These are phyloP conservation scores for Rutpela maculata DNA, from an alignment of 2,888 invertebrate genomes.

Conservation along the genomic window DNA sequence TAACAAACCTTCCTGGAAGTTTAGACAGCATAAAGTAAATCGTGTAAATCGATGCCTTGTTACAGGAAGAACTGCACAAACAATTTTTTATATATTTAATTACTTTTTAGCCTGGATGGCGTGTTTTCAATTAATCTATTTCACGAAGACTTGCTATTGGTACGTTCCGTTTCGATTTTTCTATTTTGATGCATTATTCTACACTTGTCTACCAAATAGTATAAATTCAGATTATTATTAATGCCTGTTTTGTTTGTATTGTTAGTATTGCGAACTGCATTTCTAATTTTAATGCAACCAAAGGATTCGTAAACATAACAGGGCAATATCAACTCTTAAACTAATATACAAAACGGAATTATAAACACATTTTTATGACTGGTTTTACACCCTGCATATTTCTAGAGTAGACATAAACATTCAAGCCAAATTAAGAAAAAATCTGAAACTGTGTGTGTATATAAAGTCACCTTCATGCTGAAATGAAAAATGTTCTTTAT, in stretches of 20 bases:
- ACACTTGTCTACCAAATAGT: no score
- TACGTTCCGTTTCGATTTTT: no score
- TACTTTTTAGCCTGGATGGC: no score
- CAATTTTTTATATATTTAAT: background rate
- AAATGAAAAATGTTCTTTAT: background rate
- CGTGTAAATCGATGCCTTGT: conserved; percentile 8
- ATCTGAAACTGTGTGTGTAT: background rate
- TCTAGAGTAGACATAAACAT: conserved; percentile 40
- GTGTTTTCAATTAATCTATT: no score
- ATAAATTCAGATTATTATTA: background rate
- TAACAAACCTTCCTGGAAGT: conserved; percentile 56
- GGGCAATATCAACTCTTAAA: conserved; percentile 25
- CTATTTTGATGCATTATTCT: no score
- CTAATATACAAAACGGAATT: conserved; percentile 35
- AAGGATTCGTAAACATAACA: conserved; percentile 22
- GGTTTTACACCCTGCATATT: conserved; percentile 41
- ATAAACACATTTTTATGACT: conserved; percentile 43
- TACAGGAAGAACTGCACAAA: background rate
- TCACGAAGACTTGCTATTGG: no score
- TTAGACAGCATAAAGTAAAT: conserved; percentile 19
- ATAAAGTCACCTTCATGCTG: conserved; percentile 22
- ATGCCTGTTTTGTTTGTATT: background rate
- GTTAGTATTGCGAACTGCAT: background rate
- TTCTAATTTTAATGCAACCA: background rate
- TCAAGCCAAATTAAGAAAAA: background rate